Evolutionary conservation across 2,797 vertebrate species (phyloP).

Genomic region (Synaphobranchus kaupii): DNA sequence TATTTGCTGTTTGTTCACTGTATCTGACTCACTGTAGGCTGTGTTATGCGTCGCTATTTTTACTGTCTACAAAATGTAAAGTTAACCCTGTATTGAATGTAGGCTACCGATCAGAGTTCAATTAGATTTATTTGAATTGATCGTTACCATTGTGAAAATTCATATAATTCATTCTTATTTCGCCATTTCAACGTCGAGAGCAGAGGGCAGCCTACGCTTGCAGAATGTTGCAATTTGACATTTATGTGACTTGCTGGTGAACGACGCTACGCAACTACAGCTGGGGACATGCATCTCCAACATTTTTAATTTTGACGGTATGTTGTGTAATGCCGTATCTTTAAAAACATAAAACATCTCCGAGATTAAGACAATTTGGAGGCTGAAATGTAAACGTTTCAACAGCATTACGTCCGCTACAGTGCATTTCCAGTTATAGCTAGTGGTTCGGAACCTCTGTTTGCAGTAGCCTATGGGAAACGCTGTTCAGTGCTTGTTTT

Average conservation of each 20-base stretch:
- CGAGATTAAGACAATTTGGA: not conserved
- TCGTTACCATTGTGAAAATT: not conserved
- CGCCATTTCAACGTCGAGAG: not conserved
- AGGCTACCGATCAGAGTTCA: not conserved
- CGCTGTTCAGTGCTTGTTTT: conserved; percentile 8
- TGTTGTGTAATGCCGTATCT: not conserved
- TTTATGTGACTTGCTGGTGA: conserved; percentile 31
- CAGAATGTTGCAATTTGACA: conserved; percentile 37
- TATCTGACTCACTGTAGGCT: conserved; percentile 13
- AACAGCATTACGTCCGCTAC: not conserved
- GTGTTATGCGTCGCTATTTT: conserved; percentile 44
- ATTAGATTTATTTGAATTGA: not conserved
- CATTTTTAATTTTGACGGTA: conserved; percentile 4
- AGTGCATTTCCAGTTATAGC: not conserved
- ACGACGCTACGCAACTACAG: conserved; percentile 15
- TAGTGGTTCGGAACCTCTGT: not conserved
- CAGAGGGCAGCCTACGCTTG: conserved; percentile 23
- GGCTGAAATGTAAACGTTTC: not conserved
- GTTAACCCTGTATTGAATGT: conserved; percentile 15
- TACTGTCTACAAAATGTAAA: conserved; percentile 14
- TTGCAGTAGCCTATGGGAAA: not conserved
- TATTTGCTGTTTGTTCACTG: conserved; percentile 39
- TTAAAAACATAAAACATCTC: too few relatives aligned
- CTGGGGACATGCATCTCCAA: not conserved
- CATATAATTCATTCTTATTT: not conserved